phyloP scores from a whole-genome alignment of 2,888 invertebrate species.

The Morpho achilles region DNA sequence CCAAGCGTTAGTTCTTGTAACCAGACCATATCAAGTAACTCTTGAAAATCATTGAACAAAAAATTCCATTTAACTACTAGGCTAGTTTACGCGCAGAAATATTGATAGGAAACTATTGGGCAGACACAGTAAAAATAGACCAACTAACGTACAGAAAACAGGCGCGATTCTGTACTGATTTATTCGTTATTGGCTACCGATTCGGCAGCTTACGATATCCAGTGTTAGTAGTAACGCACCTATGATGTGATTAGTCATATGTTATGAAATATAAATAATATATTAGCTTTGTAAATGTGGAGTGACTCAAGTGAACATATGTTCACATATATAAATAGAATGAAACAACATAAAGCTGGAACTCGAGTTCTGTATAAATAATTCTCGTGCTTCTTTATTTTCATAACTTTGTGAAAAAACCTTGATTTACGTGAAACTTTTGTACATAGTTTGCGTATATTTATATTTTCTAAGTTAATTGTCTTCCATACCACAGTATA shows the following conservation, averaged over 20 bases:
- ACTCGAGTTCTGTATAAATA: no score
- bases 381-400: no score
- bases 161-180: conserved; percentile 69
- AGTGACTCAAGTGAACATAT: no score
- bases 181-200: conserved; percentile 64
- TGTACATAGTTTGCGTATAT: no score
- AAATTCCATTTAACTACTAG: conserved; percentile 30
- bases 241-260: conserved; percentile 14
- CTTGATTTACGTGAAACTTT: no score
- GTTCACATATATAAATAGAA: no score
- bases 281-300: no score
- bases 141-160: conserved; percentile 72
- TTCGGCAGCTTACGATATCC: conserved; percentile 55
- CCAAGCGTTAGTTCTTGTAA: no score
- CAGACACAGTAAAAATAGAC: conserved; percentile 60
- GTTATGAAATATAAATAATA: conserved; percentile 8
- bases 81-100: conserved; percentile 44
- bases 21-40: conserved; percentile 25
- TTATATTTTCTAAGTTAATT: no score
- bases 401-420: no score
- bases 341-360: no score
- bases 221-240: conserved; percentile 15
- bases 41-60: conserved; percentile 30
- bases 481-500: no score
- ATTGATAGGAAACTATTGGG: conserved; percentile 56